phyloP scores from a whole-genome alignment of 2,888 invertebrate genomes.

The Agonopterix subpropinquella region DNA sequence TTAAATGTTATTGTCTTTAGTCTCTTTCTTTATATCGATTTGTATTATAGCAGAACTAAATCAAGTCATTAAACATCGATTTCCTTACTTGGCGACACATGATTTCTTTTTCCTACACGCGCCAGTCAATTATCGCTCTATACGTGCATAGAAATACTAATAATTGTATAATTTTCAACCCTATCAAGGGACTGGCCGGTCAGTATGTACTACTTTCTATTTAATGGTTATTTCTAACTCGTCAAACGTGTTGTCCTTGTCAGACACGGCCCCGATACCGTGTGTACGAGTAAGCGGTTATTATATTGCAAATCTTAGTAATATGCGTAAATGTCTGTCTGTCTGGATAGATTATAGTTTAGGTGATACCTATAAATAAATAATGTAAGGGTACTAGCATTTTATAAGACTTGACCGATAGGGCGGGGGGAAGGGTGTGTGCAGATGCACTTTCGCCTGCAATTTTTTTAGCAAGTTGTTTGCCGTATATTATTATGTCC shows the following conservation, averaged over 20 bases:
- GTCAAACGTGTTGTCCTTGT: constrained; percentile 40
- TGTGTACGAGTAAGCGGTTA: constrained; percentile 14
- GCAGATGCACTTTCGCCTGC: too few species aligned
- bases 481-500: too few species aligned
- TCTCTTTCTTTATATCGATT: too few species aligned
- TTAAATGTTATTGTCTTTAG: too few species aligned
- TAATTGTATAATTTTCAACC: constrained; percentile 30
- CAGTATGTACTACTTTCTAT: constrained; percentile 31
- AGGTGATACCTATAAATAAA: too few species aligned
- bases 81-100: background rate
- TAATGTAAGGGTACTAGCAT: too few species aligned
- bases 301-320: background rate
- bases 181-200: constrained; percentile 28
- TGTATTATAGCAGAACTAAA: too few species aligned
- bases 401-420: too few species aligned
- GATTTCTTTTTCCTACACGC: constrained; percentile 14
- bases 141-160: constrained; percentile 23
- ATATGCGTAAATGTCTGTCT: too few species aligned
- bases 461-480: too few species aligned
- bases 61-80: background rate
- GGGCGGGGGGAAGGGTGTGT: too few species aligned
- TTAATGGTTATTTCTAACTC: constrained; percentile 31
- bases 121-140: constrained; percentile 11
- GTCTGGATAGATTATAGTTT: too few species aligned
- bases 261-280: constrained; percentile 24